A percentile compares a stretch with the other conserved stretches of the same genome.
Evolutionary conservation across 2,888 invertebrate species (phyloP).

Genomic region (Branchellion lobata): DNA sequence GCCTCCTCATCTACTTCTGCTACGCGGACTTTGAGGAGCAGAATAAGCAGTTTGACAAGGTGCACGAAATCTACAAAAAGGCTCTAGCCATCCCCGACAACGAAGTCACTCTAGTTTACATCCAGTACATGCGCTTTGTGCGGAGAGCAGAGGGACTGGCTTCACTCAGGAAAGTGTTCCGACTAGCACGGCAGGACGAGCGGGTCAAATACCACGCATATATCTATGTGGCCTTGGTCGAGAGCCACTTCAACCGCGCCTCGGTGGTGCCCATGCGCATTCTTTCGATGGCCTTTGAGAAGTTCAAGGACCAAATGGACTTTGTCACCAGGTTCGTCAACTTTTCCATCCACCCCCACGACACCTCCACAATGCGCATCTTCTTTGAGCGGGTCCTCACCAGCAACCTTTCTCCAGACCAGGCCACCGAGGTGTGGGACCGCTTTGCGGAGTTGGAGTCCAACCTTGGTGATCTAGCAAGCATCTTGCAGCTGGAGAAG

Average conservation of each 20-base stretch:
- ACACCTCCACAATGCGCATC: conserved; percentile 86
- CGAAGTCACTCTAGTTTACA: conserved; percentile 93
- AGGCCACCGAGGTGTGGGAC: conserved; percentile 97
- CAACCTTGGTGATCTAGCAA: conserved; percentile 93
- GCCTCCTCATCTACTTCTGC: conserved; percentile 91
- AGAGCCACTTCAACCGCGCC: conserved; percentile 93
- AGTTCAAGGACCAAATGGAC: conserved; percentile 89
- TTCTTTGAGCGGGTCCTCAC: conserved; percentile 93
- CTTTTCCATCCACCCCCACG: conserved; percentile 90
- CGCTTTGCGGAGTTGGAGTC: conserved; percentile 96
- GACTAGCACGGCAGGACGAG: conserved; percentile 86
- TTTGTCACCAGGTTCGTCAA: conserved; percentile 94
- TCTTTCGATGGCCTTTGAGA: conserved; percentile 94
- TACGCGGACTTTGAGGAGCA: conserved; percentile 97
- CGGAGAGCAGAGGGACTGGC: conserved; percentile 96
- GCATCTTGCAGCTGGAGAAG: conserved; percentile 95
- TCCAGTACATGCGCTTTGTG: conserved; percentile 99
- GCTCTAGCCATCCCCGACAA: conserved; percentile 83
- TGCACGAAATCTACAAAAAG: conserved; percentile 89
- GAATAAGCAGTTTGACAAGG: conserved; percentile 81
- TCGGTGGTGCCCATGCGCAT: conserved; percentile 59
- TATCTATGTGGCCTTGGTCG: conserved; percentile 95
- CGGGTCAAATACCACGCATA: conserved; percentile 85
- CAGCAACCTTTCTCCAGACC: conserved; percentile 83
- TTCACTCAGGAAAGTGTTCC: conserved; percentile 89